Conservation (phyloP, 1,140 invertebrate species). For the Lepidurus couesii region DNA sequence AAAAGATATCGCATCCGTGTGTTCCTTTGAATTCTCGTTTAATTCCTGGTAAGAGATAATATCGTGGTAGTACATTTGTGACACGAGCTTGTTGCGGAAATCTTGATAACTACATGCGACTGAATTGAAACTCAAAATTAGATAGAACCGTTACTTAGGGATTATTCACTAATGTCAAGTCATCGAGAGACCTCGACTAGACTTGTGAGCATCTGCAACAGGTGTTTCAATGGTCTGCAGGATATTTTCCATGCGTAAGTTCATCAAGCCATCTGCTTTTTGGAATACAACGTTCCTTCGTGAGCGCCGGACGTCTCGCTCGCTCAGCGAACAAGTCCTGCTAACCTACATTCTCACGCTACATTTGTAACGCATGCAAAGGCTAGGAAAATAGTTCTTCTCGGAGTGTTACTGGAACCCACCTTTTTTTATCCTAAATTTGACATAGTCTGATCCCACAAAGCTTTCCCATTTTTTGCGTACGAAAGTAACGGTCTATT, state of each 20-base stretch:
- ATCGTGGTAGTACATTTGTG: background rate
- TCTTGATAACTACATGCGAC: too few species aligned
- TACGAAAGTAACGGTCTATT: background rate
- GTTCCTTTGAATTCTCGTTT: background rate
- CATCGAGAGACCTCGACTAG: background rate
- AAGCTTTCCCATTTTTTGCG: too few species aligned
- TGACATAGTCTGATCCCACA: too few species aligned
- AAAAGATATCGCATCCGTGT: background rate
- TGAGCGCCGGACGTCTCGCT: constrained; percentile 2
- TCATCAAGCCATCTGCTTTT: constrained; percentile 9
- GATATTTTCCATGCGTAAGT: background rate
- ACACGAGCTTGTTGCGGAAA: too few species aligned
- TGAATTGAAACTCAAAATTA: background rate
- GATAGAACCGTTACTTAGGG: background rate
- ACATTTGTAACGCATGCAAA: background rate
- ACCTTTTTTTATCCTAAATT: background rate
- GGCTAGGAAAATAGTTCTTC: background rate
- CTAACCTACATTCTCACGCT: constrained; percentile 21
- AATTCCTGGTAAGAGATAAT: background rate
- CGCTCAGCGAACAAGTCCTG: constrained; percentile 9
- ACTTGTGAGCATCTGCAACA: background rate
- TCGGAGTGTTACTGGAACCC: background rate
- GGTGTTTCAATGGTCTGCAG: constrained; percentile 7
- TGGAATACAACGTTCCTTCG: background rate
- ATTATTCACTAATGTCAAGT: background rate